These are phyloP conservation scores for Epinotia demarniana DNA, from an alignment of 2,888 invertebrate genomes.

Conservation along the genomic window DNA sequence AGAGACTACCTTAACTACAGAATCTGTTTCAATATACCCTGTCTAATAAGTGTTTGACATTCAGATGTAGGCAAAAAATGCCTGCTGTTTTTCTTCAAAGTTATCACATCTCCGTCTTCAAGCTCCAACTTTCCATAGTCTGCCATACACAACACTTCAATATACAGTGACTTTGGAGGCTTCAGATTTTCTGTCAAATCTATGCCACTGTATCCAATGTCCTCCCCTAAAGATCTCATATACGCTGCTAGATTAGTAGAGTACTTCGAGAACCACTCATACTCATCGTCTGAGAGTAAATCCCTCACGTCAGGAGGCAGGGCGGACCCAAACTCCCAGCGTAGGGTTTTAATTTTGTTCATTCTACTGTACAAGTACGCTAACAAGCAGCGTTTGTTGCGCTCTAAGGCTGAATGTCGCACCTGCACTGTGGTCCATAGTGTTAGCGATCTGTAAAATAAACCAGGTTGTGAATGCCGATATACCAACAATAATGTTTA, in stretches of 20 bases:
- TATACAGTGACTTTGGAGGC: conserved; percentile 96
- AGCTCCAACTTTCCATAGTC: conserved; percentile 98
- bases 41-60: conserved; percentile 95
- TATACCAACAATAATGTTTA: too few relatives aligned
- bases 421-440: conserved; percentile 92
- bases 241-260: conserved; percentile 93
- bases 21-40: conserved; percentile 94
- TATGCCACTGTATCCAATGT: conserved; percentile 87
- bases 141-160: conserved; percentile 95
- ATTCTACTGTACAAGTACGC: conserved; percentile 93
- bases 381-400: conserved; percentile 95
- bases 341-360: conserved; percentile 91
- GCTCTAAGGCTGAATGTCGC: conserved; percentile 93
- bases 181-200: conserved; percentile 94
- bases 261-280: conserved; percentile 95
- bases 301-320: conserved; percentile 93
- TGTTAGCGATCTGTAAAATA: too few relatives aligned
- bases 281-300: conserved; percentile 92
- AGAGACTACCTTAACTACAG: conserved; percentile 52
- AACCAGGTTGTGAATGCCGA: too few relatives aligned
- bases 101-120: conserved; percentile 95
- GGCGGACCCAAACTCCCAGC: conserved; percentile 98
- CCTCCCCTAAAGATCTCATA: conserved; percentile 95
- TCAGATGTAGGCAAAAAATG: conserved; percentile 95
- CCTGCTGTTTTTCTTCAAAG: conserved; percentile 95